A percentile compares a stretch with the other conserved stretches of the same genome.
Evolutionary conservation across 2,888 invertebrate genomes (phyloP).

Genomic region (Bhutanitis thaidina): DNA sequence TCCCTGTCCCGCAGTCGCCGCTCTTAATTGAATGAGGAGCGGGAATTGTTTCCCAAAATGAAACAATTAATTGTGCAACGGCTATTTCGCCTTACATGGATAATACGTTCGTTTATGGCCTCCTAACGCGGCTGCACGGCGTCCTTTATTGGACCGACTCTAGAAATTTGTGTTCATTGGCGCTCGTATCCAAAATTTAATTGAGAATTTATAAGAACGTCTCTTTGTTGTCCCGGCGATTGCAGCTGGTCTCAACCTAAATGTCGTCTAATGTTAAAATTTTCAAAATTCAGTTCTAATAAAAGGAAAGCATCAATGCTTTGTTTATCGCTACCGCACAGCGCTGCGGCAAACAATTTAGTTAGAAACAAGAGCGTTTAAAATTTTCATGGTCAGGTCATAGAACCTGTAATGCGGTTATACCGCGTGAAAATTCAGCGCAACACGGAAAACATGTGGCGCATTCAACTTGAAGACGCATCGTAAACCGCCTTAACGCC

Average conservation of each 20-base stretch:
- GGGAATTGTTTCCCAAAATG: conserved; percentile 81
- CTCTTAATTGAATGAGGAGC: conserved; percentile 81
- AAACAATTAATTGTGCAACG: conserved; percentile 81
- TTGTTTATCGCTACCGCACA: conserved; percentile 33
- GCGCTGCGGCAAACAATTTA: conserved; percentile 41
- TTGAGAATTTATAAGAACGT: conserved; percentile 74
- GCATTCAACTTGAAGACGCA: conserved; percentile 72
- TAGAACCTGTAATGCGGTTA: conserved; percentile 71
- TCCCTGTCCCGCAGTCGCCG: conserved; percentile 67
- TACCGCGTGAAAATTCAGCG: conserved; percentile 60
- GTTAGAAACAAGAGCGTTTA: conserved; percentile 60
- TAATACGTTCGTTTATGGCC: conserved; percentile 80
- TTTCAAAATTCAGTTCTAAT: conserved; percentile 32
- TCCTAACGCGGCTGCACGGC: conserved; percentile 78
- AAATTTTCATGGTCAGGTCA: conserved; percentile 76
- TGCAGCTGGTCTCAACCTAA: conserved; percentile 59
- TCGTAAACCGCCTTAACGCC: conserved; percentile 78
- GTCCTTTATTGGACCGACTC: conserved; percentile 78
- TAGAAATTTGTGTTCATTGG: conserved; percentile 79
- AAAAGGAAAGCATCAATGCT: conserved; percentile 31
- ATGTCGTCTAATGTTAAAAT: conserved; percentile 51
- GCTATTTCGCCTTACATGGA: conserved; percentile 80
- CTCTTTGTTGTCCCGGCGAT: conserved; percentile 58
- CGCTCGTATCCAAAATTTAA: conserved; percentile 77
- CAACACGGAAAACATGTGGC: conserved; percentile 67